phyloP scores from a whole-genome alignment of 2,888 invertebrate genomes.

The Heliconius hortense region DNA sequence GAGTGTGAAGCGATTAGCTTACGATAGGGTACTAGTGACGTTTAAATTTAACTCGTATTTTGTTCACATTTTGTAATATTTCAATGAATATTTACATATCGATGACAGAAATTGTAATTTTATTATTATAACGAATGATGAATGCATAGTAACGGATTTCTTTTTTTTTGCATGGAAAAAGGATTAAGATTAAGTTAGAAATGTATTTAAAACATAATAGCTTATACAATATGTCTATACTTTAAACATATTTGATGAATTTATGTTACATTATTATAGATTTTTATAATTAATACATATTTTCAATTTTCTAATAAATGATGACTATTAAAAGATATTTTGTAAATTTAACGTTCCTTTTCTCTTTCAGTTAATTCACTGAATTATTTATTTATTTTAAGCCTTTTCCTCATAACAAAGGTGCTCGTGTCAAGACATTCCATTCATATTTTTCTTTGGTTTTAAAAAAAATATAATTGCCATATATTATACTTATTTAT shows the following conservation, averaged over 20 bases:
- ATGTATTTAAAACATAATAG: too few species aligned
- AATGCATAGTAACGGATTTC: not conserved
- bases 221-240: too few species aligned
- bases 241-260: too few species aligned
- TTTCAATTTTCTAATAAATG: too few species aligned
- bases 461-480: not conserved
- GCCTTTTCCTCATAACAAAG: not conserved
- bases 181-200: too few species aligned
- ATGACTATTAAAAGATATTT: too few species aligned
- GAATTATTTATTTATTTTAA: too few species aligned
- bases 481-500: not conserved
- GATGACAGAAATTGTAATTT: conserved; percentile 11
- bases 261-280: too few species aligned
- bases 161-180: not conserved
- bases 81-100: conserved; percentile 21
- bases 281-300: too few species aligned
- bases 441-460: not conserved
- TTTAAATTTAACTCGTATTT: conserved; percentile 23
- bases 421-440: not conserved
- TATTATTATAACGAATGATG: not conserved
- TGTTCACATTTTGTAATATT: not conserved
- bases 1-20: conserved; percentile 58
- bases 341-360: too few species aligned
- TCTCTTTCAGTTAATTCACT: too few species aligned
- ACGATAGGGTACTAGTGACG: conserved; percentile 42